Percentiles rank a stretch among this genome's conserved stretches.
phyloP scores from a whole-genome alignment of 1,140 invertebrate genomes.

The Rhopalosiphum maidis region DNA sequence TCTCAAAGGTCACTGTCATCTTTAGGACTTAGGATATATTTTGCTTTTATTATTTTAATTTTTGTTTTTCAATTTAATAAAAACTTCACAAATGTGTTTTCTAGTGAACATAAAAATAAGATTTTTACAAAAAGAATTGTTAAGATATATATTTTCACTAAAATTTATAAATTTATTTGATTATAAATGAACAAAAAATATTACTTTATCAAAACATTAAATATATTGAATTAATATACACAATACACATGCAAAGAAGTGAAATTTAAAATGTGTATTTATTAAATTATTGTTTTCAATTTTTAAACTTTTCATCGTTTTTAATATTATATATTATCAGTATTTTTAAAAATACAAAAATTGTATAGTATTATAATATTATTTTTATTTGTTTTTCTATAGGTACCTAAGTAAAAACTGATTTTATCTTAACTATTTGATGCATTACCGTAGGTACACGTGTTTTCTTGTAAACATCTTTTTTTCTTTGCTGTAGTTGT shows the following conservation, averaged over 20 bases:
- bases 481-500: neutral
- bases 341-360: neutral
- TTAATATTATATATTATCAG: neutral
- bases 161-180: neutral
- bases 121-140: neutral
- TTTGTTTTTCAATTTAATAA: conserved; percentile 23
- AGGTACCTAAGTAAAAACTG: neutral
- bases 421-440: neutral
- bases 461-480: neutral
- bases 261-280: neutral
- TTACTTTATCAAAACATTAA: neutral
- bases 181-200: neutral
- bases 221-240: neutral
- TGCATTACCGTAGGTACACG: neutral
- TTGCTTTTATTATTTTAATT: conserved; percentile 19
- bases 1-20: conserved; percentile 32
- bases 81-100: conserved; percentile 25
- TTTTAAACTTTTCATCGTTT: neutral
- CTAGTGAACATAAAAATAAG: conserved; percentile 2
- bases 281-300: neutral
- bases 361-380: no score
- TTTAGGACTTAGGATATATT: neutral
- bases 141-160: neutral
- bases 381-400: neutral
- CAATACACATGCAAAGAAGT: neutral